Percentiles rank a stretch among this genome's conserved stretches.
These are phyloP conservation scores for Amblyopsis rosae DNA, from an alignment of 2,113 vertebrate genomes.

Conservation along the genomic window DNA sequence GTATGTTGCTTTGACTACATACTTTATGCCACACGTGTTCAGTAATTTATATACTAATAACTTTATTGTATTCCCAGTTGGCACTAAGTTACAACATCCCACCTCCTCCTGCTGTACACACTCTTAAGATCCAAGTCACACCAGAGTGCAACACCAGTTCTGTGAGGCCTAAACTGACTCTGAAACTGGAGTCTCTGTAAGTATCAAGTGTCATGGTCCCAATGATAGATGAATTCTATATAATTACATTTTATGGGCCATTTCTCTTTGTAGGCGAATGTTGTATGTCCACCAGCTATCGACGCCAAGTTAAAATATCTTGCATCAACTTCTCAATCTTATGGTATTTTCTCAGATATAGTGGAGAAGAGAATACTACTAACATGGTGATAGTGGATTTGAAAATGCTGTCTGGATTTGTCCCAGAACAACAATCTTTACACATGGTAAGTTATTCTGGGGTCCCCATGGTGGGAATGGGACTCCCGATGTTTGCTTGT, in stretches of 20 bases:
- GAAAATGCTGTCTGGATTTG: slow-evolving; percentile 69
- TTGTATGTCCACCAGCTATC: too few species aligned
- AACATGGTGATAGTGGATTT: slow-evolving; percentile 74
- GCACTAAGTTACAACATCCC: slow-evolving; percentile 67
- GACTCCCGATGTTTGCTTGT: too few species aligned
- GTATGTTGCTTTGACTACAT: background rate
- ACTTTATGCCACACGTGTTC: background rate
- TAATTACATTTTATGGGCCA: background rate
- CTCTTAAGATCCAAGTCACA: slow-evolving; percentile 30
- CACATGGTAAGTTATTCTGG: slow-evolving; percentile 7
- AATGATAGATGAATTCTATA: background rate
- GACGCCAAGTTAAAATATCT: background rate
- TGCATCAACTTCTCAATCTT: background rate
- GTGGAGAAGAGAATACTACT: slow-evolving; percentile 15
- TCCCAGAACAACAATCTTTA: slow-evolving; percentile 39
- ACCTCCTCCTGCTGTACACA: slow-evolving; percentile 26
- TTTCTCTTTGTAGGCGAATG: background rate
- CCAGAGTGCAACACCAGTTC: slow-evolving; percentile 24
- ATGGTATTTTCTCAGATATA: slow-evolving; percentile 21
- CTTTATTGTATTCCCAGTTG: slow-evolving; percentile 40
- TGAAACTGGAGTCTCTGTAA: slow-evolving; percentile 28
- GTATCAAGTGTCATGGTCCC: slow-evolving; percentile 1
- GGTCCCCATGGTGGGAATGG: too few species aligned
- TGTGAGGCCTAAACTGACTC: slow-evolving; percentile 8
- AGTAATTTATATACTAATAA: too few species aligned